Evolutionary conservation across 1,140 invertebrate species (phyloP).

Genomic region (Pogonomyrmex californicus): DNA sequence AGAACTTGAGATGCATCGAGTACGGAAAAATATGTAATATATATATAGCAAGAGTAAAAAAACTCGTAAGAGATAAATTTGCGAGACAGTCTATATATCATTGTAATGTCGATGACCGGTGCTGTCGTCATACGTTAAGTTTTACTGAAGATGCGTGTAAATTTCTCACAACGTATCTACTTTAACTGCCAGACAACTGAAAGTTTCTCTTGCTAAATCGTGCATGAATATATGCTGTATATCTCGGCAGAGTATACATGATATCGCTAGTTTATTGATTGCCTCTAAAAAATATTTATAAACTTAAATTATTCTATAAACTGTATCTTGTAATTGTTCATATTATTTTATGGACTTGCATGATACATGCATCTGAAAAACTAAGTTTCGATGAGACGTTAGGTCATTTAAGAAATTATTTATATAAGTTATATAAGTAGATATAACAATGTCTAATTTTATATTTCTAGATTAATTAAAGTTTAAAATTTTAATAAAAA

Average conservation of each 20-base stretch:
- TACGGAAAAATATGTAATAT: slow-evolving; percentile 4
- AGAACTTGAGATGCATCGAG: background rate
- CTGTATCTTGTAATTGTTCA: background rate
- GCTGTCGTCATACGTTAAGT: slow-evolving; percentile 39
- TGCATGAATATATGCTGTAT: slow-evolving; percentile 5
- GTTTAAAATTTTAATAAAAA: background rate
- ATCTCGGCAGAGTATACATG: background rate
- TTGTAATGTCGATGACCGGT: slow-evolving; percentile 24
- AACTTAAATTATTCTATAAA: background rate
- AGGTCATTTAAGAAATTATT: background rate
- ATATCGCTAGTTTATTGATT: slow-evolving; percentile 8
- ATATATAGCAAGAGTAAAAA: background rate
- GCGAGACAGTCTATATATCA: slow-evolving; percentile 39
- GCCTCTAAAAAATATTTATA: background rate
- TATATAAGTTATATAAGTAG: no score
- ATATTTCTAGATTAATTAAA: background rate
- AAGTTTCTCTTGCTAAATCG: slow-evolving; percentile 37
- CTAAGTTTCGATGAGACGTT: background rate
- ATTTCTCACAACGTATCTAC: slow-evolving; percentile 40
- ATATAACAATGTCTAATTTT: no score
- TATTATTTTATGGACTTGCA: background rate
- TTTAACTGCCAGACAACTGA: slow-evolving; percentile 24
- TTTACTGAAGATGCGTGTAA: slow-evolving; percentile 52
- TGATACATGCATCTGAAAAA: background rate
- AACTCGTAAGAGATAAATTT: slow-evolving; percentile 22